phyloP scores from a whole-genome alignment of 2,797 vertebrate genomes.

The Smutsia gigantea region DNA sequence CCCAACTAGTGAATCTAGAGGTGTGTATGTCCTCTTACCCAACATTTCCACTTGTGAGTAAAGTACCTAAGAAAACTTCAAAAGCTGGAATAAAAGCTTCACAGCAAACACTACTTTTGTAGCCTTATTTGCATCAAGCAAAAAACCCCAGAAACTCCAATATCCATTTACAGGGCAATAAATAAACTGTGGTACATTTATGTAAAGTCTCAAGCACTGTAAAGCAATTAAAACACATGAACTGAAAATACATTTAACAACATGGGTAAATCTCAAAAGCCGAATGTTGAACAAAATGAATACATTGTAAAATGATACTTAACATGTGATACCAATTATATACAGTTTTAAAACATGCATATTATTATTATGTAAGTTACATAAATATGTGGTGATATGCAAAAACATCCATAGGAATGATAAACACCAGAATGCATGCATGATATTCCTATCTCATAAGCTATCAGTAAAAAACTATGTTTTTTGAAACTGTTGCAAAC shows the following conservation, averaged over 20 bases:
- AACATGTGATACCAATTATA: not conserved
- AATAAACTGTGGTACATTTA: not conserved
- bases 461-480: not conserved
- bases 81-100: not conserved
- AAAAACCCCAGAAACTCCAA: not conserved
- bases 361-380: not conserved
- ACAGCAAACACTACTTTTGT: not conserved
- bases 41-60: not conserved
- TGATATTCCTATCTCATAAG: not conserved
- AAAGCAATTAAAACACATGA: conserved; percentile 22
- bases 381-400: not conserved
- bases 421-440: not conserved
- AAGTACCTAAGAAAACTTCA: not conserved
- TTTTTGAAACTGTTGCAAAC: not conserved
- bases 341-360: not conserved
- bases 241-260: not conserved
- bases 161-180: not conserved
- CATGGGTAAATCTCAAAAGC: not conserved
- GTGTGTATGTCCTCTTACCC: not conserved
- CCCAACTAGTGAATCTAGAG: not conserved
- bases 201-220: not conserved
- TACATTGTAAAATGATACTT: not conserved
- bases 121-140: not conserved
- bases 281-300: not conserved
- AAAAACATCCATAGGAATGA: not conserved